These are phyloP conservation scores for Anguilla japonica DNA, from an alignment of 2,113 vertebrate genomes.

Conservation along the genomic window DNA sequence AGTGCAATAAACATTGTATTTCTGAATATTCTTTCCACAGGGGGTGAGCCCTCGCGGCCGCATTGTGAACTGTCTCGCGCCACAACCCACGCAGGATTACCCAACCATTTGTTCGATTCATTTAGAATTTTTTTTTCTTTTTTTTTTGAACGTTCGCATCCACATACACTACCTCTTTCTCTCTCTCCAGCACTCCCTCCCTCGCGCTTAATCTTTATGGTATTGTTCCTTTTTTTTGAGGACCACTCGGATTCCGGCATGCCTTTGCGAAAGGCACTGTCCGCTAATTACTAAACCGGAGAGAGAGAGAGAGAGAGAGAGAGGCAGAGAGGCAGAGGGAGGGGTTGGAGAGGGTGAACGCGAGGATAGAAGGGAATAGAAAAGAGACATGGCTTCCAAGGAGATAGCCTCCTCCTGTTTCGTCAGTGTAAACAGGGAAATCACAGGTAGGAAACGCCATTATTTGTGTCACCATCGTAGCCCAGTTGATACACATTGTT, in stretches of 20 bases:
- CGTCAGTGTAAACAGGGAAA: slow-evolving; percentile 66
- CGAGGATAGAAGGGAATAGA: slow-evolving; percentile 47
- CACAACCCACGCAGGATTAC: not conserved
- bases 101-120: not conserved
- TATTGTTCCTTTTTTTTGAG: not conserved
- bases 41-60: not conserved
- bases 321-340: not conserved
- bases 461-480: slow-evolving; percentile 12
- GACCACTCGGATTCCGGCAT: not conserved
- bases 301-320: not conserved
- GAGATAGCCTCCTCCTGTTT: slow-evolving; percentile 66
- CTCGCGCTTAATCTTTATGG: not conserved
- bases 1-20: not conserved
- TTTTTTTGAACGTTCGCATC: not conserved
- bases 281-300: not conserved
- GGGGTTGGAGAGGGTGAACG: slow-evolving; percentile 51
- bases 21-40: not conserved
- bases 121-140: not conserved
- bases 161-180: not conserved
- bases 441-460: slow-evolving; percentile 64
- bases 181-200: not conserved
- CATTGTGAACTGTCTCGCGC: not conserved
- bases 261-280: slow-evolving; percentile 10
- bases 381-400: slow-evolving; percentile 72
- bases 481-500: slow-evolving; percentile 10